Base-by-base conservation (phyloP, 1,140 invertebrate species). In the Procambarus clarkii region DNA sequence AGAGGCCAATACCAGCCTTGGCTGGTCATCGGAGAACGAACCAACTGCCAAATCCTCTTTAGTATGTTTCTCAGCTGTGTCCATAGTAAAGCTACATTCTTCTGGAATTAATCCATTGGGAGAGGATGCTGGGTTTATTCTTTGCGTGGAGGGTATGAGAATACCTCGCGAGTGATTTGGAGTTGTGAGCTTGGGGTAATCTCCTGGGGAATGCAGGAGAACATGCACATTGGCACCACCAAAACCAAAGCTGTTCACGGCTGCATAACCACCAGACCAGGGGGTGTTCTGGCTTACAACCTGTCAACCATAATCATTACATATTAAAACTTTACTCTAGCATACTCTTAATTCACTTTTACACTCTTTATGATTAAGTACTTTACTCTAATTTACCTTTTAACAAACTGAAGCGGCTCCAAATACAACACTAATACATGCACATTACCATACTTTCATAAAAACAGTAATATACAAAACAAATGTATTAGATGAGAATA, bases 221-320 rank as follows among this genome's bases (percentile, higher is more conserved):
- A 98, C 95, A 94, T 99, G 98, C 21, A 97, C 98, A 95, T 99
- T 99, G 45, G 98, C 98, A 80, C 99, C 99, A 87, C 99, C 99
- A 95, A 99, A 99, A 34, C 99, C 99, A 94, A 99, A 99, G 3
- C 98, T 99, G 94, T 99, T 99, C 2, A 99, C 94, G 8, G 96
- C 98, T 60, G 98, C 96, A 85, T 87, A 93, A 18, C 98, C 97
- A 24, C 98, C 98, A 60, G 97, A 96, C 96, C 97, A 98, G 21
- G 96, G 96, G 77, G 96, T 96, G 88, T 97, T 96, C 94, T 97
- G 96, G 92, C 97, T 96, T 3, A 99, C 97, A 50, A 99, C 98
- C 95, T 96, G 88, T 0, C 95, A 93, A 86, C 11, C 8, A 86
- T 58, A 34, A 9, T 54, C 13, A 54, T 9, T 54, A 54, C 50